Evolutionary conservation across 2,888 invertebrate species (phyloP), one percentile per base, ranked within the genome.

Genomic region (Linnaemya vulpina): DNA sequence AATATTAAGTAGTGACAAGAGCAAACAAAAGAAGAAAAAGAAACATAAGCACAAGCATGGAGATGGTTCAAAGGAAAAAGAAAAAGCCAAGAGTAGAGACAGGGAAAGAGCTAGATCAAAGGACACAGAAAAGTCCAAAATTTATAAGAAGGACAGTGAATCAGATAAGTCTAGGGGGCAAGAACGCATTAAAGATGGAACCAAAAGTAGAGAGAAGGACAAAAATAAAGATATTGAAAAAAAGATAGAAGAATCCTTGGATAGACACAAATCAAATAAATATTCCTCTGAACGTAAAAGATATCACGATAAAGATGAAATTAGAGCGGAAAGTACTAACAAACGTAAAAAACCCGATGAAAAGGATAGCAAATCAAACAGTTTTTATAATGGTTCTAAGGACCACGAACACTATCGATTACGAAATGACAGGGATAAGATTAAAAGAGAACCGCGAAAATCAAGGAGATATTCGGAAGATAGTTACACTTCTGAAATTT

Each of bases 21-120:
- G 46, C 7, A 90, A 88, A 55, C 87, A 92, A 86, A 90, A 87
- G 86, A 89, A 88, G 78, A 90, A 87, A 87, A 89, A 90, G 87
- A 87, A 90, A 88, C 88, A 87, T 79, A 88, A 88, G 84, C 90
- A 89, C 84, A 90, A 90, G 70, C 88, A 89, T 17, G 92, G 90
- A 15, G 78, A 83, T 81, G 82, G 83, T 2, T 51, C 71, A 83
- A 88, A 78, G 85, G 91, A 89, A 40, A 89, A 87, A 55, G 87
- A 88, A 8, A 87, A 89, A 81, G 88, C 89, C 86, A 86, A 89
- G 71, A 89, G 89, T 63, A 88, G 89, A 85, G 83, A 81, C 2
- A 82, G 85, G 86, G 75, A 86, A 80, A 86, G 80, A 53, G 87
- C 67, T 1, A 84, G 51, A 68, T 81, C 53, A 62, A 86, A 58